Conservation (phyloP, 2,113 vertebrate species). For the Centrocercus urophasianus region DNA sequence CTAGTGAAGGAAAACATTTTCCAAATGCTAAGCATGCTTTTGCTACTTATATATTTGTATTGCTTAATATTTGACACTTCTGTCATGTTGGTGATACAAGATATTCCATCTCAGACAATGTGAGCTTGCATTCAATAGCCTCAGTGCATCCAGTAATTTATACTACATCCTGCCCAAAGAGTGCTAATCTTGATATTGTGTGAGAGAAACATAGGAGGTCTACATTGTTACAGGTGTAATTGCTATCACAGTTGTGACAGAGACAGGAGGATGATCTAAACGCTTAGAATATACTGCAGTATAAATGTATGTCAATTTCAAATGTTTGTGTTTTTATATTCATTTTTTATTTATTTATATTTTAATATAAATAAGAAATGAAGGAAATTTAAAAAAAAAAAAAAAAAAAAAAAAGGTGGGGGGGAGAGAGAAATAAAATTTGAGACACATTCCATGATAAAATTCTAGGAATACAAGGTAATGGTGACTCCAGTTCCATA, state of each 20-base stretch:
- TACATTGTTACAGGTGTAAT: not conserved
- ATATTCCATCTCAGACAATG: not conserved
- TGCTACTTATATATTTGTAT: not conserved
- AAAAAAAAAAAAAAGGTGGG: not conserved
- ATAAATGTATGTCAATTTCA: not conserved
- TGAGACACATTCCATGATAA: not conserved
- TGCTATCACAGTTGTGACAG: not conserved
- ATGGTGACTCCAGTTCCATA: not conserved
- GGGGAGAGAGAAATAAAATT: not conserved
- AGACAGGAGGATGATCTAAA: not conserved
- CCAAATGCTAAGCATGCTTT: not conserved
- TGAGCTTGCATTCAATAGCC: not conserved
- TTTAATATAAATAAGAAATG: not conserved
- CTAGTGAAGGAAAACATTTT: not conserved
- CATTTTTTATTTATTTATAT: not conserved
- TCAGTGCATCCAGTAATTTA: not conserved
- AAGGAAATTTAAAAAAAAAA: not conserved
- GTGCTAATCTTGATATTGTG: not conserved
- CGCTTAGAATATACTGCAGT: not conserved
- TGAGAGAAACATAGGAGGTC: not conserved
- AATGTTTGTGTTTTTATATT: not conserved
- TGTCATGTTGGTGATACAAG: not conserved
- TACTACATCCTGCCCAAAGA: not conserved
- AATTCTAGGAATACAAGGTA: not conserved
- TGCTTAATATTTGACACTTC: not conserved